A percentile compares a stretch with the other conserved stretches of the same genome.
Conservation (phyloP, 1,140 invertebrate species). For the Ostrea denselamellosa region DNA sequence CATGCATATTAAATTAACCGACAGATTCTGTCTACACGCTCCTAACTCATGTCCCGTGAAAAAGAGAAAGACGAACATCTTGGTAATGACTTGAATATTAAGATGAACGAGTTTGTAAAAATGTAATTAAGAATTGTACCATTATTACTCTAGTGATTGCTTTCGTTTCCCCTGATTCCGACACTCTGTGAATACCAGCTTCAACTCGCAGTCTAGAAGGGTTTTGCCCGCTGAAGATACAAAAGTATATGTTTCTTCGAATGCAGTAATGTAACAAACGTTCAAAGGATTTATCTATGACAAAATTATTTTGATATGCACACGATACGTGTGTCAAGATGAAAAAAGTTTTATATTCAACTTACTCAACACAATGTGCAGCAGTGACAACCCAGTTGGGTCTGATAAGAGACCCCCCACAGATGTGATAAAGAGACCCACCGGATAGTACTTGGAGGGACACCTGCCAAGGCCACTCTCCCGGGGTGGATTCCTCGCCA, state of each 20-base stretch:
- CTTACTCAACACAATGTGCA: constrained; percentile 54
- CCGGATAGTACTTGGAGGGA: constrained; percentile 54
- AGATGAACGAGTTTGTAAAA: too few species aligned
- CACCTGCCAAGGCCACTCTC: constrained; percentile 58
- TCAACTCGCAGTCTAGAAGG: neutral
- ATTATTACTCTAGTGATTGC: neutral
- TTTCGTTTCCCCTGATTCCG: neutral
- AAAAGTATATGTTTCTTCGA: neutral
- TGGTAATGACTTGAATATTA: too few species aligned
- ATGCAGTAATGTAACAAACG: too few species aligned
- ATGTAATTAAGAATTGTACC: neutral
- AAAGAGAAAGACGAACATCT: too few species aligned
- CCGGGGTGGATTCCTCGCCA: constrained; percentile 38
- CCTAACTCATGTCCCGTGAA: too few species aligned
- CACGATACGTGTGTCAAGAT: too few species aligned
- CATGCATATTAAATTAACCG: neutral
- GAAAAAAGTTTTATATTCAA: neutral
- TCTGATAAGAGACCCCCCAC: constrained; percentile 55
- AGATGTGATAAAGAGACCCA: constrained; percentile 44
- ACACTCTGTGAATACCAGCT: neutral
- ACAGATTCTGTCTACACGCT: neutral
- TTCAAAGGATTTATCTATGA: too few species aligned
- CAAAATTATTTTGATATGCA: too few species aligned
- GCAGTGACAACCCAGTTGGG: constrained; percentile 54
- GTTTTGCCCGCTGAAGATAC: neutral